These are phyloP conservation scores for Hirundo rustica DNA, from an alignment of 2,797 vertebrate genomes.

Conservation along the genomic window DNA sequence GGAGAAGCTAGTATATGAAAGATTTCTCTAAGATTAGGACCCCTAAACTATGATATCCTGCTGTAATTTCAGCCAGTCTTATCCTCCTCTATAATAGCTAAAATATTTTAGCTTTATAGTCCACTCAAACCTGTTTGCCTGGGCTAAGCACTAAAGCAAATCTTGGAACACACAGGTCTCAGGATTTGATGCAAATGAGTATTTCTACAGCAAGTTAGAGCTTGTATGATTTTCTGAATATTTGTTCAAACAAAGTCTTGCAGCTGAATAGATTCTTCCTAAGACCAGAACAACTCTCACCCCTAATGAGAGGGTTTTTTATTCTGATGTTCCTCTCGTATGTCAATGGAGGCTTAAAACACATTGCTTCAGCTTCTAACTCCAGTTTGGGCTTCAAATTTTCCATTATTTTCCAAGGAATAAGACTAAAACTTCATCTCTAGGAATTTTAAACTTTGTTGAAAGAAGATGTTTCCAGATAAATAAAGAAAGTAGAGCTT, in stretches of 20 bases:
- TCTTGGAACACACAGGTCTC: background rate
- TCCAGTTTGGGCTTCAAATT: background rate
- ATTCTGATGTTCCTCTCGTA: background rate
- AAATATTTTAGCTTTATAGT: constrained; percentile 3
- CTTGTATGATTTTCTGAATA: background rate
- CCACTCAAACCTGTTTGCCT: background rate
- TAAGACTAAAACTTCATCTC: background rate
- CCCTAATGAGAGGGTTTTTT: background rate
- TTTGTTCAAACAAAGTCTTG: background rate
- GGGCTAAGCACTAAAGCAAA: background rate
- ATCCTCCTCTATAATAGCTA: background rate
- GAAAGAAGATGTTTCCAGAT: background rate
- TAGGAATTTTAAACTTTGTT: background rate
- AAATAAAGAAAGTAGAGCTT: background rate
- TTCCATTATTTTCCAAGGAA: background rate
- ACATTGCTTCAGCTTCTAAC: background rate
- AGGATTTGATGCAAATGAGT: background rate
- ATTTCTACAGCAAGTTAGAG: background rate
- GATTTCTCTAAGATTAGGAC: background rate
- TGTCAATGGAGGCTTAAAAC: background rate
- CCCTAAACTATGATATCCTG: background rate
- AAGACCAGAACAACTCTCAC: background rate
- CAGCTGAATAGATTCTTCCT: background rate
- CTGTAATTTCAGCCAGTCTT: background rate
- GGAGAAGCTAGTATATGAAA: background rate